Evolutionary conservation across 2,797 vertebrate species (phyloP).

Genomic region (Lemur catta): DNA sequence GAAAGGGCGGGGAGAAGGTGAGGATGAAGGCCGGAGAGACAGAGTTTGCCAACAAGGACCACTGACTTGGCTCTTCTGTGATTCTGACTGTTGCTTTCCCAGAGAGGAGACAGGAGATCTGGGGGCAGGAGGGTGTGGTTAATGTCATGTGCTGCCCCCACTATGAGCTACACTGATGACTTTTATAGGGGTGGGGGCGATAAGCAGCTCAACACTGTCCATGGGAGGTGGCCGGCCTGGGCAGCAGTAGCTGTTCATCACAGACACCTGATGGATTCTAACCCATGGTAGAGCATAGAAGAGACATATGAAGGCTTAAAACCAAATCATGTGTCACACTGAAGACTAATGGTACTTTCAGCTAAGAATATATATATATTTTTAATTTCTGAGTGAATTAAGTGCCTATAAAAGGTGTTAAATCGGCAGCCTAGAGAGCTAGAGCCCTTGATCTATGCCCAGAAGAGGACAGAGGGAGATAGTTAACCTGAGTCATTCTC

Average conservation of each 20-base stretch:
- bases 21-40: not conserved
- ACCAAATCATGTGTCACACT: constrained; percentile 69
- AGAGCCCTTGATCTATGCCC: constrained; percentile 64
- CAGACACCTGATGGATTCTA: constrained; percentile 29
- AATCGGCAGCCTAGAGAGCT: constrained; percentile 52
- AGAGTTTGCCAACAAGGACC: not conserved
- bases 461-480: not conserved
- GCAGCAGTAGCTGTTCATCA: constrained; percentile 31
- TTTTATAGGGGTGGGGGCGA: not conserved
- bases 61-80: not conserved
- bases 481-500: not conserved
- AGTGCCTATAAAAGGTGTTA: constrained; percentile 69
- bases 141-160: not conserved
- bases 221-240: not conserved
- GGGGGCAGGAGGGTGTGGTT: accelerated
- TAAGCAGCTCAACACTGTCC: not conserved
- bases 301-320: constrained; percentile 67
- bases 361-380: constrained; percentile 55
- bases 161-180: too few relatives aligned
- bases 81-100: not conserved
- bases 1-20: not conserved
- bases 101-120: not conserved
- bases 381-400: constrained; percentile 76
- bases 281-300: constrained; percentile 44
- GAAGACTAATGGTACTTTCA: constrained; percentile 68